Evolutionary conservation across 2,113 vertebrate genomes (phyloP).

Genomic region (Leptosomus discolor): DNA sequence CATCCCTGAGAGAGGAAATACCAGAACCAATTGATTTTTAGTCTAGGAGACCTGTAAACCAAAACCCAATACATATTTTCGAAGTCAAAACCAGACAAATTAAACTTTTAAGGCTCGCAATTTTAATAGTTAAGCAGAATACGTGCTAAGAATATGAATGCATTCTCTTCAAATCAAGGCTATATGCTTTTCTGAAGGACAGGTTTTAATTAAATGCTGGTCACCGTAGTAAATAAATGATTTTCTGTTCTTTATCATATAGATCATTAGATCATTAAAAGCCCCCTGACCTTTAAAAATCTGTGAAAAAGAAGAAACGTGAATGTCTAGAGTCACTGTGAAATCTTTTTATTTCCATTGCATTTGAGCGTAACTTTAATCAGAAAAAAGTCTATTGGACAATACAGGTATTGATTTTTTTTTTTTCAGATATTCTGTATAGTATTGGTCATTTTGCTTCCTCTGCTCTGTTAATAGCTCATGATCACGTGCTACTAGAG

Average conservation of each 20-base stretch:
- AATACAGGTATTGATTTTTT: neutral
- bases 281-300: neutral
- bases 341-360: neutral
- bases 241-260: neutral
- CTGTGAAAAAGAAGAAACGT: neutral
- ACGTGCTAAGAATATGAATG: neutral
- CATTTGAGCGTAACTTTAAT: neutral
- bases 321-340: neutral
- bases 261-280: too few relatives aligned
- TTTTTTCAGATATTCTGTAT: neutral
- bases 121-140: neutral
- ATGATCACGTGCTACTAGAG: neutral
- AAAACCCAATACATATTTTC: neutral
- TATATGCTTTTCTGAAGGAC: neutral
- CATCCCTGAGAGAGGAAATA: neutral
- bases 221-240: neutral
- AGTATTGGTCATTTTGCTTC: neutral
- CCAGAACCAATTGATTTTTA: neutral
- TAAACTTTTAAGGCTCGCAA: neutral
- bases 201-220: neutral
- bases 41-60: neutral
- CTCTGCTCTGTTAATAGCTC: neutral
- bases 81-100: neutral
- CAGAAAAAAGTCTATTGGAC: neutral
- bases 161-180: neutral